phyloP scores from a whole-genome alignment of 2,113 vertebrate genomes.

The Garra rufa region DNA sequence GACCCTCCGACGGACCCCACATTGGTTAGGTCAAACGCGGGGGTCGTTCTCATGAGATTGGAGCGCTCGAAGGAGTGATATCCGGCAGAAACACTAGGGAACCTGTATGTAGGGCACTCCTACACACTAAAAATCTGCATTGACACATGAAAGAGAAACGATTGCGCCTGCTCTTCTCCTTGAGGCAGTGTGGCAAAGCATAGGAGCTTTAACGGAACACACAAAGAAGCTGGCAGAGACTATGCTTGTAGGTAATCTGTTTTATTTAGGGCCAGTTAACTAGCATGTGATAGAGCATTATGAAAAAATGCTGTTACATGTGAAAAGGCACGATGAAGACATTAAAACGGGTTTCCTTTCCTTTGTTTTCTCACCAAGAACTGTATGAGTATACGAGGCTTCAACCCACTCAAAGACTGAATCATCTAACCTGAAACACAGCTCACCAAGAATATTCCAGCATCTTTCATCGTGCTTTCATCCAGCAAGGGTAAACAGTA shows the following conservation, averaged over 20 bases:
- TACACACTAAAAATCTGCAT: slow-evolving; percentile 44
- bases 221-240: not conserved
- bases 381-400: not conserved
- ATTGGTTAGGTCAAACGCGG: slow-evolving; percentile 1
- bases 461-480: slow-evolving; percentile 12
- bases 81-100: slow-evolving; percentile 25
- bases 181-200: slow-evolving; percentile 21
- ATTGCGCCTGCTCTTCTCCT: slow-evolving; percentile 11
- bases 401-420: slow-evolving; percentile 24
- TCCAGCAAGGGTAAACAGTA: not conserved
- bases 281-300: not conserved
- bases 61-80: slow-evolving; percentile 7
- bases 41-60: slow-evolving; percentile 9
- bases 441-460: slow-evolving; percentile 23
- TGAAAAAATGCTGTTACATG: not conserved
- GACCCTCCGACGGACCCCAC: slow-evolving; percentile 23
- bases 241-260: not conserved
- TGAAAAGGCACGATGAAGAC: not conserved
- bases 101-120: slow-evolving; percentile 56
- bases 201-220: not conserved
- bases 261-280: slow-evolving; percentile 4
- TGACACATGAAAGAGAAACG: slow-evolving; percentile 28
- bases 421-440: slow-evolving; percentile 22
- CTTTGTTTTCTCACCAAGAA: not conserved
- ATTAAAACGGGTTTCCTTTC: slow-evolving; percentile 15